Conservation (phyloP, 2,113 vertebrate species). For the Rhagologus leucostigma region DNA sequence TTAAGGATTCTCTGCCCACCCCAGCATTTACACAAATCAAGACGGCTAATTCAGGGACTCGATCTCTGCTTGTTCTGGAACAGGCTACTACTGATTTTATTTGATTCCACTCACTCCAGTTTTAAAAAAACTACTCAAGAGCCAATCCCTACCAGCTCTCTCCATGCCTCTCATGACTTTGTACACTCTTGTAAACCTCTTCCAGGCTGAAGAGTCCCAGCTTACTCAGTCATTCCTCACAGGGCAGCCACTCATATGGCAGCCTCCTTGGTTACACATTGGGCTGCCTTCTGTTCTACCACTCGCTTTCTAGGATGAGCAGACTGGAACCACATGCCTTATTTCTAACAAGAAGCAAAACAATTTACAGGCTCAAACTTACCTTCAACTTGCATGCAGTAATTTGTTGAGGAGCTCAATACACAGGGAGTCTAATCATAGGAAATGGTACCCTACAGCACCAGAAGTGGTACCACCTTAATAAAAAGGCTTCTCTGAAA, state of each 20-base stretch:
- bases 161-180: not conserved
- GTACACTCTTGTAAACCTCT: not conserved
- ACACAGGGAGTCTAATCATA: not conserved
- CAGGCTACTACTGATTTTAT: not conserved
- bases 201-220: not conserved
- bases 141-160: not conserved
- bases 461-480: not conserved
- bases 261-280: not conserved
- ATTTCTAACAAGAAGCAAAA: not conserved
- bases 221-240: not conserved
- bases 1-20: constrained; percentile 1
- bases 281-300: not conserved
- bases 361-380: not conserved
- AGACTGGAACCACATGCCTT: not conserved
- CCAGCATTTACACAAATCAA: constrained; percentile 1
- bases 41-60: not conserved
- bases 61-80: not conserved
- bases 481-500: not conserved
- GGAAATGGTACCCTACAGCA: not conserved
- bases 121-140: not conserved
- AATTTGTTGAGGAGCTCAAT: not conserved
- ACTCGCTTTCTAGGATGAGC: not conserved
- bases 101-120: not conserved
- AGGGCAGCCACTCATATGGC: not conserved
- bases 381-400: not conserved